These are phyloP conservation scores for Zelleria hepariella DNA, from an alignment of 2,888 invertebrate species.

Conservation along the genomic window DNA sequence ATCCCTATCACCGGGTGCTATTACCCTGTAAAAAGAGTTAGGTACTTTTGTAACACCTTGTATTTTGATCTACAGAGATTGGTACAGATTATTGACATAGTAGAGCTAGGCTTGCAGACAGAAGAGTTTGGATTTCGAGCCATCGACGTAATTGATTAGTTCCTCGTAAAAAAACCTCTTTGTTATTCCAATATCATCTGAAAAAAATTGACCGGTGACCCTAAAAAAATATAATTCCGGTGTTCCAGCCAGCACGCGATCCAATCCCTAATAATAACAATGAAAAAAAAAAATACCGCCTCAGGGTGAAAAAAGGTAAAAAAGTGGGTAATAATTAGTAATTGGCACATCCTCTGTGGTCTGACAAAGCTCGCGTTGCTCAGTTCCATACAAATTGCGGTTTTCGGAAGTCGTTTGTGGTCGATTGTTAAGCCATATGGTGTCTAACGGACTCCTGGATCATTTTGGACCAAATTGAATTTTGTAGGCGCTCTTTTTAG, in stretches of 20 bases:
- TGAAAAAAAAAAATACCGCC: not conserved
- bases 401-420: not conserved
- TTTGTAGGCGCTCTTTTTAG: too few species aligned
- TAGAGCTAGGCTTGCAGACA: too few species aligned
- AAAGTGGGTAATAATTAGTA: conserved; percentile 4
- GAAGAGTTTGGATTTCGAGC: too few species aligned
- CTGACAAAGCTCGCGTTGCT: not conserved
- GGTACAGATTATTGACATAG: too few species aligned
- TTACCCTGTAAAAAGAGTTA: too few species aligned
- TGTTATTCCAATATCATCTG: not conserved
- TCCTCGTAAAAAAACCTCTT: not conserved
- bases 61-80: too few species aligned
- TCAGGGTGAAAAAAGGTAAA: not conserved
- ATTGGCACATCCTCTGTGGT: conserved; percentile 8
- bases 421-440: not conserved
- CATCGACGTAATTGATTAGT: not conserved
- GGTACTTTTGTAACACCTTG: too few species aligned
- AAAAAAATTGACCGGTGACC: not conserved
- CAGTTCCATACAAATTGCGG: conserved; percentile 4
- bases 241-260: not conserved
- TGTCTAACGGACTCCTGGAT: conserved; percentile 1
- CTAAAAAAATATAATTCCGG: not conserved
- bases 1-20: too few species aligned
- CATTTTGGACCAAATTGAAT: too few species aligned
- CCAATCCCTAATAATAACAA: not conserved